Evolutionary conservation across 2,888 invertebrate species (phyloP), one percentile per base, ranked within the genome.

Genomic region (Baccha elongata): DNA sequence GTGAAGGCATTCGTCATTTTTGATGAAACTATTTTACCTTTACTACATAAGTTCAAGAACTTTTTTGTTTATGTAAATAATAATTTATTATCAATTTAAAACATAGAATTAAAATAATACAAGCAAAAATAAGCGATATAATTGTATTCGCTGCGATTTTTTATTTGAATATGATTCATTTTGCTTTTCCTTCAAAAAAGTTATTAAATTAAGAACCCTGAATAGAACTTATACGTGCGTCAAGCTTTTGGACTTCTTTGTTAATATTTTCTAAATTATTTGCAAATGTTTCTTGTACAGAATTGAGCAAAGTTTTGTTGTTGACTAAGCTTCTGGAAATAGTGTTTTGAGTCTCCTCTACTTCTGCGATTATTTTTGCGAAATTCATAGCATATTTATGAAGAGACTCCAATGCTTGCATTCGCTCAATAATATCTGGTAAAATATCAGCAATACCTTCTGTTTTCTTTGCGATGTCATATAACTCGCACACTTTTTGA

Each of bases 311-410:
- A 23, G 94, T 93, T 88, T 95, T 95, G 89, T 96, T 96, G 88
- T 94, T 94, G n/a, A 95, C 93, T 7, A 97, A 93, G 10, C 94
- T 94, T 5, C 93, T 91, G 0, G 93, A 91, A 84, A 97, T 94
- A 79, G 94, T 94, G 21, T 93, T 92, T 88, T 97, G 96, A 19
- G 95, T 92, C 1, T 94, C 93, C 89, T 96, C 96, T 40, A 97
- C 91, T 89, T 97, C 96, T 0, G 94, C 93, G 55, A 98, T 91
- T 0, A 97, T 95, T 90, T 95, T 96, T 60, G 95, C 94, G 88
- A 97, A 97, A 90, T 97, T 96, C 85, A 95, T 94, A 74, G 97
- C 98, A 93, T 97, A 97, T 89, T 95, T 95, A 88, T 99, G 98
- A 5, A 99, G 91, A 2, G 94, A 93, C 90, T 97, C 96, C 3